phyloP scores from a whole-genome alignment of 2,113 vertebrate species.

The Phylloscopus whistleri region DNA sequence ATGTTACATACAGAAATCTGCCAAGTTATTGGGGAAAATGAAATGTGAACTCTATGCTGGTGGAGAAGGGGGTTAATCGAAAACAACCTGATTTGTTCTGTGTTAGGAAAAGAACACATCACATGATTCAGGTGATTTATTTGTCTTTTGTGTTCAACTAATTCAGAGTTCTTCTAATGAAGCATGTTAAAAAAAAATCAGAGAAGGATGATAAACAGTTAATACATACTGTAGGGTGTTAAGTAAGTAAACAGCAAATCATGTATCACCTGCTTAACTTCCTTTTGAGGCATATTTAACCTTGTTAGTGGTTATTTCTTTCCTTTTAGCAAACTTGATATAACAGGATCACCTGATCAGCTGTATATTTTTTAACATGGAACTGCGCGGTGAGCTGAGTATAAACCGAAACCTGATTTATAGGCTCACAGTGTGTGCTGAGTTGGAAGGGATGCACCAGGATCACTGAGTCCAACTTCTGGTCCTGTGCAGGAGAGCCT shows the following conservation, averaged over 20 bases:
- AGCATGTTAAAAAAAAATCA: neutral
- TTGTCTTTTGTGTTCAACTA: neutral
- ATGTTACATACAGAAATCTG: neutral
- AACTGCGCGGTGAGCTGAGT: neutral
- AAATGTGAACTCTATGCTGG: neutral
- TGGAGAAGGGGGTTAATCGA: neutral
- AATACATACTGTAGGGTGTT: neutral
- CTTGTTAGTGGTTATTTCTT: neutral
- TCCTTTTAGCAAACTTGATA: neutral
- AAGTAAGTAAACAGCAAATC: neutral
- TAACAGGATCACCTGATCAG: neutral
- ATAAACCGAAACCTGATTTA: neutral
- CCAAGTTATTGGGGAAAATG: neutral
- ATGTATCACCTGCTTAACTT: neutral
- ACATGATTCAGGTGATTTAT: neutral
- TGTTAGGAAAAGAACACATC: neutral
- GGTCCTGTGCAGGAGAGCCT: neutral
- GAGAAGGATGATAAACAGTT: neutral
- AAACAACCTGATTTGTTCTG: neutral
- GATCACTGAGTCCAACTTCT: neutral
- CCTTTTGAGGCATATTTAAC: neutral
- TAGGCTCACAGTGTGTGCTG: neutral
- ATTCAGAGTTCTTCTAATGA: neutral
- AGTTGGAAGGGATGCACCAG: neutral
- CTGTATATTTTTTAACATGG: neutral